A percentile compares a stretch with the other conserved stretches of the same genome.
phyloP scores from a whole-genome alignment of 2,888 invertebrate genomes.

The Noctua fimbriata region DNA sequence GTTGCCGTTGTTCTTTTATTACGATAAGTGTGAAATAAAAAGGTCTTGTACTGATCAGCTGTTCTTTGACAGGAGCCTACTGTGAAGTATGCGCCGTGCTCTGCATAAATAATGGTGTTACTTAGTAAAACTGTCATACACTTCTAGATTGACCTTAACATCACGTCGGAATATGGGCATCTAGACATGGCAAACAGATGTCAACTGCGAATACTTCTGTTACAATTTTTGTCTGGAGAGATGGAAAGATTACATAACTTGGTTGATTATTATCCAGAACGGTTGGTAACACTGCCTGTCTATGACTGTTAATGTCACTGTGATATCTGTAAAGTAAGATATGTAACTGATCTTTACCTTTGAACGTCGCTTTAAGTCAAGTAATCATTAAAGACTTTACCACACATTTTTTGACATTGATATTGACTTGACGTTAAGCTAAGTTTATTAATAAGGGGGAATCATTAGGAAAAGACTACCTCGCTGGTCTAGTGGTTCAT shows the following conservation, averaged over 20 bases:
- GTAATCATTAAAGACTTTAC: background rate
- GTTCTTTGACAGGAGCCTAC: conserved; percentile 18
- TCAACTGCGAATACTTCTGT: background rate
- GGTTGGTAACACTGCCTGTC: background rate
- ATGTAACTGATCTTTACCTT: background rate
- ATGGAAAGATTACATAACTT: conserved; percentile 13
- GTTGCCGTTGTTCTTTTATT: conserved; percentile 2
- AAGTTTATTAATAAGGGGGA: background rate
- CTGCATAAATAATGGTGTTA: conserved; percentile 28
- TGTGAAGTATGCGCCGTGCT: conserved; percentile 43
- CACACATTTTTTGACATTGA: background rate
- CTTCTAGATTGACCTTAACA: conserved; percentile 18
- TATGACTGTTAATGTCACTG: conserved; percentile 8
- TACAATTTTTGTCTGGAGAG: background rate
- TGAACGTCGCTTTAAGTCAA: background rate
- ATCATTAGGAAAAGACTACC: no score
- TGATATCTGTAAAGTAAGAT: background rate
- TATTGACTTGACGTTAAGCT: background rate
- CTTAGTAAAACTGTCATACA: conserved; percentile 14
- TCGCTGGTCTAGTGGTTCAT: no score
- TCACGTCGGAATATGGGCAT: background rate
- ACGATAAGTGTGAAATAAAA: conserved; percentile 42
- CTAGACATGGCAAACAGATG: conserved; percentile 14
- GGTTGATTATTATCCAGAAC: conserved; percentile 8
- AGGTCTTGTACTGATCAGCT: conserved; percentile 33